Evolutionary conservation across 1,140 invertebrate genomes (phyloP).

Genomic region (Magallana gigas): DNA sequence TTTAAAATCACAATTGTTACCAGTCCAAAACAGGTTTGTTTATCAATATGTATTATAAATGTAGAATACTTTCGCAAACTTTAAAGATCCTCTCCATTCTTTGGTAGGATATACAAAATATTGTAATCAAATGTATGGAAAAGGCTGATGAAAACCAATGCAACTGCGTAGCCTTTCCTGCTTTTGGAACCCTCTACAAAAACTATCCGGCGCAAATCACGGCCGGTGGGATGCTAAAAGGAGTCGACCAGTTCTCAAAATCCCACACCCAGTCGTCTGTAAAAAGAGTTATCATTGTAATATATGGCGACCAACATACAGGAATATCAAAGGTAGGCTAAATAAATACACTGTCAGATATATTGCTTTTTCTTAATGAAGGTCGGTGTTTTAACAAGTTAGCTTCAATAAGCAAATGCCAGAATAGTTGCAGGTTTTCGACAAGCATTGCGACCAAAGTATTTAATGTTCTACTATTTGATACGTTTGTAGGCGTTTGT

Average conservation of each 20-base stretch:
- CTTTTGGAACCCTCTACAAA: slow-evolving; percentile 61
- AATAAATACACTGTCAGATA: neutral
- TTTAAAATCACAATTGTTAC: neutral
- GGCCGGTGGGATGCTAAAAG: slow-evolving; percentile 57
- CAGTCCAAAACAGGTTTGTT: no score
- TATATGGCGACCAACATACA: slow-evolving; percentile 12
- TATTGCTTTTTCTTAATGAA: no score
- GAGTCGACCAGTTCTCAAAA: slow-evolving; percentile 52
- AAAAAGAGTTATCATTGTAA: slow-evolving; percentile 47
- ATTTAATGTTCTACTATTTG: no score
- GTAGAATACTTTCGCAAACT: no score
- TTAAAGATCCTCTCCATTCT: neutral
- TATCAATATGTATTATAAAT: no score
- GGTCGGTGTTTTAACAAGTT: no score
- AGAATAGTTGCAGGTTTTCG: no score
- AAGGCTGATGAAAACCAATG: slow-evolving; percentile 46
- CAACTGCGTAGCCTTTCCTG: slow-evolving; percentile 61
- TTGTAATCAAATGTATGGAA: slow-evolving; percentile 55
- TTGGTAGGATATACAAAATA: slow-evolving; percentile 45
- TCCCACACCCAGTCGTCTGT: slow-evolving; percentile 40
- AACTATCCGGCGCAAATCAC: slow-evolving; percentile 54
- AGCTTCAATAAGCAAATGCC: no score
- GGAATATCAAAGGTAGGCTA: slow-evolving; percentile 47
- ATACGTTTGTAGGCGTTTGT: slow-evolving; percentile 41
- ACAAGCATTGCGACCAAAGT: no score